Conservation (phyloP, 2,888 invertebrate species). For the Ellobium chinense region DNA sequence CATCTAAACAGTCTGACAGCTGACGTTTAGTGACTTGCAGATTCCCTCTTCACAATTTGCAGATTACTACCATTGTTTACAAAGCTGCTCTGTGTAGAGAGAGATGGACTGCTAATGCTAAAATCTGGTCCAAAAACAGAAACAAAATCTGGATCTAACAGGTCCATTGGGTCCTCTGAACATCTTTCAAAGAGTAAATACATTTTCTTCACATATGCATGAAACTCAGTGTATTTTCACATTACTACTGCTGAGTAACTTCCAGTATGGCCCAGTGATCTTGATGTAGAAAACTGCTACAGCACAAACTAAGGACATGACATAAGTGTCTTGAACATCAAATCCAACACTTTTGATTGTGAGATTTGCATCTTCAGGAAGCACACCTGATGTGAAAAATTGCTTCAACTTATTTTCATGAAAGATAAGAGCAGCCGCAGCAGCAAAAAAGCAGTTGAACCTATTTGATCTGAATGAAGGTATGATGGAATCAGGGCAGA, state of each 20-base stretch:
- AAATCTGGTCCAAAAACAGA: not conserved
- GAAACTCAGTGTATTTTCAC: slow-evolving; percentile 8
- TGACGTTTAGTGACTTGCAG: not conserved
- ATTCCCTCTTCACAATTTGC: not conserved
- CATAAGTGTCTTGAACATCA: not conserved
- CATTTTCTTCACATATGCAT: slow-evolving; percentile 1
- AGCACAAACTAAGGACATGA: not conserved
- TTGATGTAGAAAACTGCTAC: not conserved
- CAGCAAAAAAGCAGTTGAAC: slow-evolving; percentile 17
- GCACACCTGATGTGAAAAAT: slow-evolving; percentile 7
- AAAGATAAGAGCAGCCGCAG: slow-evolving; percentile 8
- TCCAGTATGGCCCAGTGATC: not conserved
- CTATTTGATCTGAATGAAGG: slow-evolving; percentile 3
- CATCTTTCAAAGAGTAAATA: not conserved
- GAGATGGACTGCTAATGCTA: not conserved
- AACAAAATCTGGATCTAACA: not conserved
- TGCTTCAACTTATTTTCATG: not conserved
- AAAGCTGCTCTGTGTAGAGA: not conserved
- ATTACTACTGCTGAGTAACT: not conserved
- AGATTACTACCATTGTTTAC: not conserved
- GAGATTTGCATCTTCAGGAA: not conserved
- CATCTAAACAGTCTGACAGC: not conserved
- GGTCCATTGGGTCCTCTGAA: not conserved
- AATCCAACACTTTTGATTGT: not conserved
- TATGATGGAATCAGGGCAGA: not conserved